Evolutionary conservation across 2,888 invertebrate species (phyloP), one percentile per base, ranked within the genome.

Genomic region (Parnassius orleans): DNA sequence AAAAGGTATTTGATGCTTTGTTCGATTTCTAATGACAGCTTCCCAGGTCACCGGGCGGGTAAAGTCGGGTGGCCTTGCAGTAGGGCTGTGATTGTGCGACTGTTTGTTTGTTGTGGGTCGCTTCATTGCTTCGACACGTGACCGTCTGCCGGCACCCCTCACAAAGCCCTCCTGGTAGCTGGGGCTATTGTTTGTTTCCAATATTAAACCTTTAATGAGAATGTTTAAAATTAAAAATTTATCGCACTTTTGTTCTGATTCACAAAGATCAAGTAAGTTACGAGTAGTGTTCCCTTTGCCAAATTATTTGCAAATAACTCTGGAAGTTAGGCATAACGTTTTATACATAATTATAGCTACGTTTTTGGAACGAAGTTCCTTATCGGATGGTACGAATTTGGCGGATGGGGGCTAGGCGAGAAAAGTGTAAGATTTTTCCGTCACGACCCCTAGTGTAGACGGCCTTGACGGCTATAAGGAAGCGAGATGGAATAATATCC

Each of bases 41-140:
- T 60, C 60, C 60, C 60, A 44, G 54, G 51, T 41, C 41, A 15
- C 55, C 50, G 33, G 48, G 2, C 14, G 52, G 10, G 11, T 10
- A 48, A 15, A n/a, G 47, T 14, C 53, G 55, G 47, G 11, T 15
- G 46, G 53, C 53, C 41, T 10, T 3, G 51, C 24, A 10, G 41
- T 47, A n/a, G 60, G 60, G 54, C 14, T 43, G 48, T 42, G 54
- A 55, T 44, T 51, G 50, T 52, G 52, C 55, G 53, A 68, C 65
- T 55, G 53, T 53, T 59, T 66, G 71, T 74, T 77, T 77, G 76
- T 75, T 69, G 81, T 76, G 79, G 76, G 77, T 78, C 75, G 71
- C 78, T 75, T 83, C 81, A 79, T 83, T 83, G 83, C 66, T 72
- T 74, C 75, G 84, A 76, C 86, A 85, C 87, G 87, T 78, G 87